Conservation (phyloP, 2,888 invertebrate species). For the Argyra leucocephala region DNA sequence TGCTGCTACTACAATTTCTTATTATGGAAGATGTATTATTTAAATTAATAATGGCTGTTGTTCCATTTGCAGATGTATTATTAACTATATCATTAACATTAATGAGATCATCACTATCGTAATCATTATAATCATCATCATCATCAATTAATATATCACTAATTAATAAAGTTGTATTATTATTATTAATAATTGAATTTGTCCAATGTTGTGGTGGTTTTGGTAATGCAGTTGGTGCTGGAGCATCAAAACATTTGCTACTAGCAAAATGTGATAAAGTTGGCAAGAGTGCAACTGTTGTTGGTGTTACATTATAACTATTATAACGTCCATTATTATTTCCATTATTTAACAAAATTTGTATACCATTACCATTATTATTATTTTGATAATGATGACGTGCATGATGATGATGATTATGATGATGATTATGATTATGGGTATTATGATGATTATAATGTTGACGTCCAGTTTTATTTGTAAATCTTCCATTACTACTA, state of each 20-base stretch:
- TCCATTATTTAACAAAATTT: constrained; percentile 19
- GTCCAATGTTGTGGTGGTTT: constrained; percentile 75
- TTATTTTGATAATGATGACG: not conserved
- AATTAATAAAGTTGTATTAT: constrained; percentile 19
- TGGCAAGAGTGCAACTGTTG: constrained; percentile 35
- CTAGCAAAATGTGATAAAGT: constrained; percentile 52
- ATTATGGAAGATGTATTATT: constrained; percentile 18
- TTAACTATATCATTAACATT: constrained; percentile 2
- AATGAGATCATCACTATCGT: constrained; percentile 5
- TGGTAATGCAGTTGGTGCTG: constrained; percentile 66
- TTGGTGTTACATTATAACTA: constrained; percentile 32
- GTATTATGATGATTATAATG: constrained; percentile 19
- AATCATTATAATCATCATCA: constrained; percentile 36
- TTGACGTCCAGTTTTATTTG: constrained; percentile 15
- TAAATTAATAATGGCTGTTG: not conserved
- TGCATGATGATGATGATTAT: constrained; percentile 17
- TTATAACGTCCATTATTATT: constrained; percentile 22
- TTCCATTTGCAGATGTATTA: not conserved
- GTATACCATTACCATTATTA: constrained; percentile 26
- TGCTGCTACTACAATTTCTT: constrained; percentile 2
- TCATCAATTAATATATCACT: constrained; percentile 31
- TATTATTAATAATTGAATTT: constrained; percentile 36
- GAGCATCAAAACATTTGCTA: constrained; percentile 75
- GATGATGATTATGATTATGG: constrained; percentile 18
- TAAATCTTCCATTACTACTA: constrained; percentile 25